These are phyloP conservation scores for Tachina grossa DNA, from an alignment of 2,888 invertebrate genomes.

Conservation along the genomic window DNA sequence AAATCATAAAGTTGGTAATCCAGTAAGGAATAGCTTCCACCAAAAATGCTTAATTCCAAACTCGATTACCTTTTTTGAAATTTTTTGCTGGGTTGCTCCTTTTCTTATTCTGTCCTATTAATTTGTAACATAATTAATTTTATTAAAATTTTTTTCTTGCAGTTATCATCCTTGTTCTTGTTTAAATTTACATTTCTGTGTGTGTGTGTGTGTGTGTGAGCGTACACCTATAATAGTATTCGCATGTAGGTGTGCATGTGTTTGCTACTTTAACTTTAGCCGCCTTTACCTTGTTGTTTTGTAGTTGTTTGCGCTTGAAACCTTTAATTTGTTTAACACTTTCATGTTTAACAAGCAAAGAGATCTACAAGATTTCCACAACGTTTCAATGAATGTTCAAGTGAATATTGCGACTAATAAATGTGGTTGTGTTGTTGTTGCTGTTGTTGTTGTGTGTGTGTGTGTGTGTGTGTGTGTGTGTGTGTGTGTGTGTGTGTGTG, in stretches of 20 bases:
- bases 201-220: not conserved
- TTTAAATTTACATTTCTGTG: constrained; percentile 4
- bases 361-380: constrained; percentile 29
- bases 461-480: constrained; percentile 1
- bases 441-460: too few relatives aligned
- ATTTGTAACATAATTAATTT: constrained; percentile 6
- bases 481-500: not conserved
- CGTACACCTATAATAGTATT: too few relatives aligned
- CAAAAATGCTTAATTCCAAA: too few relatives aligned
- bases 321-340: constrained; percentile 64
- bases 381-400: constrained; percentile 30
- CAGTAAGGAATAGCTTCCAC: too few relatives aligned
- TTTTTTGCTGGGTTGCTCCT: too few relatives aligned
- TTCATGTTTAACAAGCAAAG: constrained; percentile 62
- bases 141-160: not conserved
- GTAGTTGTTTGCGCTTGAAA: constrained; percentile 51
- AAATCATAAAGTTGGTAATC: too few relatives aligned
- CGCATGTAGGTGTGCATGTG: not conserved
- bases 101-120: not conserved
- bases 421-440: not conserved
- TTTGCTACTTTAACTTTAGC: constrained; percentile 27
- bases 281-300: constrained; percentile 61
- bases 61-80: too few relatives aligned
- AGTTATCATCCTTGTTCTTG: constrained; percentile 17
- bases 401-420: constrained; percentile 13